Evolutionary conservation across 2,888 invertebrate species (phyloP), one percentile per base, ranked within the genome.

Genomic region (Chironomus riparius): DNA sequence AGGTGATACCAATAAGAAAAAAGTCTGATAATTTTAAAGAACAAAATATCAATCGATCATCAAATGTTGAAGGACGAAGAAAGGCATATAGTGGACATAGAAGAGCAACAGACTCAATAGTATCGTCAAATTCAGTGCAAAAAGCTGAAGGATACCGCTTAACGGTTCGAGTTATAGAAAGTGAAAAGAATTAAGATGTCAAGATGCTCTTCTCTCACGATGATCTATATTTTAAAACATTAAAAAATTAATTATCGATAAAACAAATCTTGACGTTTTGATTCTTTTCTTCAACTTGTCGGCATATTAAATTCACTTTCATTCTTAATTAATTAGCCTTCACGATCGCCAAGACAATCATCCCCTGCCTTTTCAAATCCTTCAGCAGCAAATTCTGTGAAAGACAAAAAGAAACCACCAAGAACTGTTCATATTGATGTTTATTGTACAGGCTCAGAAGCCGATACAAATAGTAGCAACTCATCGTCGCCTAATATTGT

Each of bases 401-500:
- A 68, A 22, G 68, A 76, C 50, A 77, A 79, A 28, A 85, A 84
- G 78, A 85, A 84, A 78, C 83, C 84, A 79, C 88, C 88, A 12
- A 86, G 90, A 76, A 91, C 91, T 0, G 90, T 91, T 38, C 91
- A 91, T 80, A 91, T 91, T 73, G 91, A 91, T 82, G 91, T 91
- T 3, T 91, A 91, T 80, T 91, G 91, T 80, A 91, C 91, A 0
- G 91, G 89, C 1, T 89, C 90, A 0, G 85, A 85, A 77, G 84
- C 82, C 22, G 83, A 82, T 13, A 76, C 76, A n/a, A 62, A 62
- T n/a, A 76, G 76, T 22, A 69, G 69, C 21, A 76, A 69, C 22
- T 50, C 76, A 15, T 76, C 76, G 6, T 76, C 76, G 18, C 69
- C 69, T 4, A 76, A 76, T 21, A 69, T 76, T 38, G 68, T 56